These are phyloP conservation scores for Drosophila seclusa DNA, from an alignment of 2,888 invertebrate species.

Conservation along the genomic window DNA sequence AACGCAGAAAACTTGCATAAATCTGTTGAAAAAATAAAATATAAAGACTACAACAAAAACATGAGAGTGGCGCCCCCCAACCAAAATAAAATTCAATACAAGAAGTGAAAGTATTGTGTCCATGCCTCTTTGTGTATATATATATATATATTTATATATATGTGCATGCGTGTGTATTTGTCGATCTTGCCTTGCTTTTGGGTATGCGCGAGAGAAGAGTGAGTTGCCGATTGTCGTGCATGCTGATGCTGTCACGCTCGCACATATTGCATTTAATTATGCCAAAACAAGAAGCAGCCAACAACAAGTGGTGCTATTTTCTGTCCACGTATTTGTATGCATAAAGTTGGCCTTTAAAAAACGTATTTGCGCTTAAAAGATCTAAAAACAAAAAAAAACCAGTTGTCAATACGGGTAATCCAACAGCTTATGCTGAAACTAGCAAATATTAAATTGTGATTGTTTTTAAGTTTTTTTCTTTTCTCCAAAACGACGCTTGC, in stretches of 20 bases:
- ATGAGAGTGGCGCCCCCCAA: conserved; percentile 60
- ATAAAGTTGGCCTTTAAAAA: conserved; percentile 58
- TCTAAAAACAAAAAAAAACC: neutral
- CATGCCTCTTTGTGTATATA: conserved; percentile 13
- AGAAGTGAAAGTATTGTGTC: conserved; percentile 78
- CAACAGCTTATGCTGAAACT: neutral
- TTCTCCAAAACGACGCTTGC: conserved; percentile 6
- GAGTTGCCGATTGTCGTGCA: conserved; percentile 46
- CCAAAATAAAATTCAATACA: conserved; percentile 72
- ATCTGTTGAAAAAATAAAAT: conserved; percentile 57
- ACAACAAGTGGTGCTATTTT: conserved; percentile 74
- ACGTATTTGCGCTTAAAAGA: conserved; percentile 32
- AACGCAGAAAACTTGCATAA: conserved; percentile 65
- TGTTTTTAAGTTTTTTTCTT: neutral
- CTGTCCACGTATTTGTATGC: conserved; percentile 23
- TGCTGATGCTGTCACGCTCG: conserved; percentile 65
- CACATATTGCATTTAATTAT: conserved; percentile 74
- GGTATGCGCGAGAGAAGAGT: conserved; percentile 47
- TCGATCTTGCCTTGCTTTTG: conserved; percentile 72
- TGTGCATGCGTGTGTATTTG: conserved; percentile 26
- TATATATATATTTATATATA: neutral
- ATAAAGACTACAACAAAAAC: conserved; percentile 53
- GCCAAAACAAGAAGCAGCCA: conserved; percentile 56
- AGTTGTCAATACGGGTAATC: neutral
- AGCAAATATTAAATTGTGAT: conserved; percentile 6